A percentile compares a stretch with the other conserved stretches of the same genome.
Conservation (phyloP, 2,888 invertebrate species). For the Pantelozetes paolii region DNA sequence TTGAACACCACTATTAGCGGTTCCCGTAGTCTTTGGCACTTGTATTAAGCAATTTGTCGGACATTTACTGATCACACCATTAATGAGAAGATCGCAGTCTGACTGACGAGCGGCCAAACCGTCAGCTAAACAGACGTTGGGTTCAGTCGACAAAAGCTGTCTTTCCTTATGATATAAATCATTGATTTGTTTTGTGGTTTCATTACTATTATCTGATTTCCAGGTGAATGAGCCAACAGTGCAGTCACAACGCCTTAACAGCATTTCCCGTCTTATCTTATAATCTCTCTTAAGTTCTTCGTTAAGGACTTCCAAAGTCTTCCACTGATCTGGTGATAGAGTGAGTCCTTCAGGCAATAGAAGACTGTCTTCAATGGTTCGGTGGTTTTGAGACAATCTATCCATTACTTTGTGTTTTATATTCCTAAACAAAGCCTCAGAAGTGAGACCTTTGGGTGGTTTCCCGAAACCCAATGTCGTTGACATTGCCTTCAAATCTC, state of each 20-base stretch:
- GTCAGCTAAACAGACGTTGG: conserved; percentile 68
- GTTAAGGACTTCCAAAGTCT: conserved; percentile 64
- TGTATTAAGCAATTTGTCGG: conserved; percentile 42
- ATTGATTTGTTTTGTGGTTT: conserved; percentile 59
- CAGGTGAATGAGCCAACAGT: conserved; percentile 87
- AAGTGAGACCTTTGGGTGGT: conserved; percentile 77
- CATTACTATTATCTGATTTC: conserved; percentile 48
- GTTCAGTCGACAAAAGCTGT: conserved; percentile 58
- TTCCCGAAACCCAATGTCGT: conserved; percentile 75
- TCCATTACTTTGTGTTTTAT: conserved; percentile 60
- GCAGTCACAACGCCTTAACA: conserved; percentile 85
- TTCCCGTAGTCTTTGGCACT: conserved; percentile 37
- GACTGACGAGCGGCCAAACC: conserved; percentile 76
- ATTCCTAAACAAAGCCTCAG: conserved; percentile 68
- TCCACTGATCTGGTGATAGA: conserved; percentile 77
- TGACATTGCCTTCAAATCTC: conserved; percentile 70
- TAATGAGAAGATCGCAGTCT: conserved; percentile 46
- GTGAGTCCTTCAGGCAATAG: conserved; percentile 50
- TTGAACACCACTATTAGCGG: conserved; percentile 41
- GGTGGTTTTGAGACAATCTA: conserved; percentile 10
- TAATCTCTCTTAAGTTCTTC: conserved; percentile 76
- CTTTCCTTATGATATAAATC: conserved; percentile 59
- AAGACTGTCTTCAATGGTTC: conserved; percentile 39
- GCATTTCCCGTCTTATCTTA: conserved; percentile 72
- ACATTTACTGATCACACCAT: conserved; percentile 40